phyloP scores from a whole-genome alignment of 2,888 invertebrate genomes.

The Drepanosiphum platanoidis region DNA sequence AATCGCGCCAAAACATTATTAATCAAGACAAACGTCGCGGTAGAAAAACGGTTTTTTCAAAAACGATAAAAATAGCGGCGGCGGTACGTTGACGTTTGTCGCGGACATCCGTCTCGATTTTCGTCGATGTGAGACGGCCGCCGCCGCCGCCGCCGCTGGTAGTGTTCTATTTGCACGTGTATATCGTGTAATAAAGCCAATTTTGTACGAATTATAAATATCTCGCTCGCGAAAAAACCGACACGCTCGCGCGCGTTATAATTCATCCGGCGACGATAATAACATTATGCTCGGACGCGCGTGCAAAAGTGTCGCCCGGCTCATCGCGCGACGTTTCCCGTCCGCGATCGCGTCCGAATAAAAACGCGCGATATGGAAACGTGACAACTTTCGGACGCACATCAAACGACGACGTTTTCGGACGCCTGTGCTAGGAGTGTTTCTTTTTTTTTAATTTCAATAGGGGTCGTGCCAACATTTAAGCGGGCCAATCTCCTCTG shows the following conservation, averaged over 20 bases:
- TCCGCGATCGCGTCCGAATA: not conserved
- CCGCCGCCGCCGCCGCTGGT: too few species aligned
- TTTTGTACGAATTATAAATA: not conserved
- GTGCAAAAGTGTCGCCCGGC: not conserved
- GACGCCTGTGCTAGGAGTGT: too few species aligned
- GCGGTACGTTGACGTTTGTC: not conserved
- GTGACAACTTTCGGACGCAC: not conserved
- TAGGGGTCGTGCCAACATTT: too few species aligned
- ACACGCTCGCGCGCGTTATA: not conserved
- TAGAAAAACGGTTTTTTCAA: too few species aligned
- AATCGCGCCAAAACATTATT: not conserved
- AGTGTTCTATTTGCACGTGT: not conserved
- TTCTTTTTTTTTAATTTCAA: too few species aligned
- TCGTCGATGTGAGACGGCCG: not conserved
- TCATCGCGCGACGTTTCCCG: not conserved
- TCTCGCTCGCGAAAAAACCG: not conserved
- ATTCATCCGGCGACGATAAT: not conserved
- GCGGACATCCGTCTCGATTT: not conserved
- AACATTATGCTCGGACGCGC: not conserved
- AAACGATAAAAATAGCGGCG: too few species aligned
- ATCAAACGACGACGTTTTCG: too few species aligned
- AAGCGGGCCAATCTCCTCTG: too few species aligned
- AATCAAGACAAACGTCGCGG: too few species aligned
- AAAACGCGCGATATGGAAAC: not conserved
- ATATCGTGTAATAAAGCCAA: not conserved